phyloP scores from a whole-genome alignment of 2,113 vertebrate genomes.

The Gila orcuttii region DNA sequence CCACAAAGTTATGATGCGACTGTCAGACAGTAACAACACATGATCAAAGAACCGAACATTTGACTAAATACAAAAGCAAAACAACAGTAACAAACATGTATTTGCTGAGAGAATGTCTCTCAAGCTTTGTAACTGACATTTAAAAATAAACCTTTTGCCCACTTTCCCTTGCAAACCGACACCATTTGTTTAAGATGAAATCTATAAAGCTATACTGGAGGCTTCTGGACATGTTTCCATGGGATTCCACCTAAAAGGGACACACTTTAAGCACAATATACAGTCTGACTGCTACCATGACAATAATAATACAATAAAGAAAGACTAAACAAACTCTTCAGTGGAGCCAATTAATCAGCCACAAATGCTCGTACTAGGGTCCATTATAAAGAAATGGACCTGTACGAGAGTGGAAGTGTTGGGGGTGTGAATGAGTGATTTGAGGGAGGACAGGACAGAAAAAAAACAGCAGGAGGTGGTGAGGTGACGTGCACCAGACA shows the following conservation, averaged over 20 bases:
- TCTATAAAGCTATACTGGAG: not conserved
- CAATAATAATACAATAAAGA: not conserved
- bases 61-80: not conserved
- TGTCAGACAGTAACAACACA: not conserved
- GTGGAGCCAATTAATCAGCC: not conserved
- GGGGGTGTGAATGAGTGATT: conserved; percentile 29
- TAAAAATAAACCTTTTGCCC: too few species aligned
- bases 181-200: not conserved
- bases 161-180: not conserved
- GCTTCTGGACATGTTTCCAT: not conserved
- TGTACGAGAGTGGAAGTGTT: not conserved
- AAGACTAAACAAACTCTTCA: not conserved
- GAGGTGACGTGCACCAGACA: conserved; percentile 23
- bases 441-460: conserved; percentile 21
- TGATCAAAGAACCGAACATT: not conserved
- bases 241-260: not conserved
- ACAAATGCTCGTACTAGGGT: not conserved
- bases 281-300: not conserved
- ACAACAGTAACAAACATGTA: not conserved
- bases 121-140: not conserved
- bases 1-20: not conserved
- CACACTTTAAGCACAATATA: not conserved
- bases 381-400: conserved; percentile 9
- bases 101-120: not conserved
- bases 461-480: conserved; percentile 34